Base-by-base conservation (phyloP, 2,888 invertebrate genomes). In the Netelia melanura region DNA sequence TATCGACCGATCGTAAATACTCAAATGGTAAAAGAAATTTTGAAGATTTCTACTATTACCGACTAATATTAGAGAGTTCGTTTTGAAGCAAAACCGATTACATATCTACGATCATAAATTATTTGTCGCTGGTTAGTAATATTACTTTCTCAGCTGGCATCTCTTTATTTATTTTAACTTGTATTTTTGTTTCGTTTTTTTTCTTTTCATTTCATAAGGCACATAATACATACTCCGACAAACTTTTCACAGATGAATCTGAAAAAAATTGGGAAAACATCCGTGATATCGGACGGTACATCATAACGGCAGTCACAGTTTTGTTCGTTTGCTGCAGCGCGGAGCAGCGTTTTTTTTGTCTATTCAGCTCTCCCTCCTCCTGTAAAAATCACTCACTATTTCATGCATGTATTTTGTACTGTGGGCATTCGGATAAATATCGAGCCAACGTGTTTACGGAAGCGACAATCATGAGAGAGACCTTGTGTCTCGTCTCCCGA, bases 221-320 rank as follows among this genome's bases (percentile, higher is more conserved):
- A 83, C 83, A 83, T 75, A 38, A 75, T 75, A 78, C 61, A 83
- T 79, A 61, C 76, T 58, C 43, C 77, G 77, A 77, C 58, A 61
- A 52, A 58, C 61, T 67, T 25, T 83, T 74, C 70, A 62, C 68
- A 62, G 83, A 83, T 58, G 78, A 74, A 83, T 79, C 78, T 79
- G 70, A 65, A 81, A 81, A 62, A 64, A 30, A 52, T 48, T 70
- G 56, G 54, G 30, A 68, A 71, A 70, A 56, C 62, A 79, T 79
- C 78, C 64, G 64, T 23, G 68, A 62, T 72, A 54, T 70, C 70
- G 74, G 72, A 75, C 68, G 71, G 71, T 65, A 79, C 25, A 30
- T 58, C n/a, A 56, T 71, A 74, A 78, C 68, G 78, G 68, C 77
- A 72, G 77, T 82, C 9, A 65, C 64, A 72, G n/a, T 78, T 70